Evolutionary conservation across 2,113 vertebrate species (phyloP), one percentile per base, ranked within the genome.

Genomic region (Mystacornis crossleyi): DNA sequence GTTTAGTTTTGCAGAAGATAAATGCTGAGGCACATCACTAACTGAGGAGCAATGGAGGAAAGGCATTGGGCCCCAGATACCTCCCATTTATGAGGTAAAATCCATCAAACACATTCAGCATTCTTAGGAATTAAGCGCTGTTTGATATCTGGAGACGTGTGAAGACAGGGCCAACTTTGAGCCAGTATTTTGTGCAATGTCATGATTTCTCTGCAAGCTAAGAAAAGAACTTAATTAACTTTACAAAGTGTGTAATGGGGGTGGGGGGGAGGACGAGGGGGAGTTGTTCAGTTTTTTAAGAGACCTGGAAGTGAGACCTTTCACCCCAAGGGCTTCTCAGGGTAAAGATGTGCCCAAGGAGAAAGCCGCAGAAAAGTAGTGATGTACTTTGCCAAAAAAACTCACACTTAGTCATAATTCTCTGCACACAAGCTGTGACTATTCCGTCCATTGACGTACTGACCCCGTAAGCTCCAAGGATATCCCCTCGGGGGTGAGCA

Each of bases 311-410:
- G 31, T 73, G 14, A 93, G 21, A 65, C 12, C 33, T 69, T 73
- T 8, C 9, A 71, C 25, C 7, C 47, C 17, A 11, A 85, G 54
- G 14, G n/a, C 12, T 78, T 74, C 60, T 74, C 34, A 65, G 47
- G 42, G 42, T 33, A 70, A 3, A 69, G 47, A 12, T 1, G 1
- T 6, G 4, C n/a, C 28, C 0, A 0, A 83, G 16, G 7, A 93
- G 33, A 91, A 91, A 81, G 29, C 47, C 64, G 69, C 45, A 83
- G 58, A 54, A 43, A 81, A 64, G 26, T 5, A 57, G 12, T 60
- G 28, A 80, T 0, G 5, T 5, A 26, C n/a, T 82, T 57, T 28
- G 28, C 9, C 45, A 25, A 57, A 31, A 80, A 43, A 0, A 0
- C 43, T 53, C 10, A 38, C 51, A 38, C 21, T 80, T 77, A 73